Evolutionary conservation across 2,113 vertebrate species (phyloP).

Genomic region (Morone saxatilis): DNA sequence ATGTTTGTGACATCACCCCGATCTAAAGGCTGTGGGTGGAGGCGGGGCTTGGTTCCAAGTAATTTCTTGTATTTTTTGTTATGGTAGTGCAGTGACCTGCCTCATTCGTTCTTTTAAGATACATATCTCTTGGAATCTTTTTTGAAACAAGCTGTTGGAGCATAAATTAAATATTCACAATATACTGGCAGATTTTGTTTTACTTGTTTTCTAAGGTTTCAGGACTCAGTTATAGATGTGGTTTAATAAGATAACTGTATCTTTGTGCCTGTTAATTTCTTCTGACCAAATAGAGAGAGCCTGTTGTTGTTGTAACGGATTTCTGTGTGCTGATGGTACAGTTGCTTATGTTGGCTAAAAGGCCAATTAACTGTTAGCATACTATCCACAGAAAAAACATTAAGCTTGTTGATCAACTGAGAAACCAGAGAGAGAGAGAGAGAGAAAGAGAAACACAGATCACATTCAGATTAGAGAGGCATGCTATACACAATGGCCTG

Average conservation of each 20-base stretch:
- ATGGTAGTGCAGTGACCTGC: background rate
- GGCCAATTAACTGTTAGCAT: constrained; percentile 6
- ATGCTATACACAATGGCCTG: constrained; percentile 22
- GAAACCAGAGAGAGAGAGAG: background rate
- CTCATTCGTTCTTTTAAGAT: background rate
- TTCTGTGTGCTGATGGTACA: constrained; percentile 1
- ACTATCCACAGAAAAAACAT: constrained; percentile 13
- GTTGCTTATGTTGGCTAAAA: constrained; percentile 6
- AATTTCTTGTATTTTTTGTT: background rate
- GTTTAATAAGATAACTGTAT: background rate
- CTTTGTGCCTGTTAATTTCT: background rate
- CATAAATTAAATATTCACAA: background rate
- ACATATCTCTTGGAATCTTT: background rate
- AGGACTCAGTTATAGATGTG: background rate
- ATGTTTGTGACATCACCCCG: background rate
- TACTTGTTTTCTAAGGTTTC: background rate
- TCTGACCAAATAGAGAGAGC: background rate
- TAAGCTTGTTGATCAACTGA: constrained; percentile 14
- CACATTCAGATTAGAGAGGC: constrained; percentile 14
- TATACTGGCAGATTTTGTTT: background rate
- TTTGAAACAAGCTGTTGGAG: background rate
- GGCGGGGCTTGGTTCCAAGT: background rate
- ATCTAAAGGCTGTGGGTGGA: background rate
- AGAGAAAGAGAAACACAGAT: background rate
- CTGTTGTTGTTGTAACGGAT: background rate